Evolutionary conservation across 37 sponge, comb jelly and placozoan species (phyloP).

Genomic region (Spongilla lacustris): DNA sequence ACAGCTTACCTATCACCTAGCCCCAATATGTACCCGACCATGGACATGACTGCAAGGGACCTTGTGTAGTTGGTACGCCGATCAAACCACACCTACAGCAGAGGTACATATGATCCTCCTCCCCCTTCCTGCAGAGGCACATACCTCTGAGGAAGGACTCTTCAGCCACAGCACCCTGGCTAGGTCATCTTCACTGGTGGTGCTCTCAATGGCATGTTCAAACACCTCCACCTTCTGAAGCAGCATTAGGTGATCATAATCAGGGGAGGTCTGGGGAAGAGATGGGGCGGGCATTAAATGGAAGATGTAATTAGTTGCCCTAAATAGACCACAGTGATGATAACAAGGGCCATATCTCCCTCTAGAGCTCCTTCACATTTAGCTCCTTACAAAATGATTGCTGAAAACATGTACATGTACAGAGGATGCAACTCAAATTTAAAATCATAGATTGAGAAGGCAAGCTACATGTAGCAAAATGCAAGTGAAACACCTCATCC

Average conservation of each 20-base stretch:
- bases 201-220: constrained; percentile 90
- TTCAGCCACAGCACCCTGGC: constrained; percentile 96
- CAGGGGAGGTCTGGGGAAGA: constrained; percentile 72
- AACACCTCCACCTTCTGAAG: constrained; percentile 99
- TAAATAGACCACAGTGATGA: too few relatives aligned
- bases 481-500: too few relatives aligned
- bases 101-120: background rate
- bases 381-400: too few relatives aligned
- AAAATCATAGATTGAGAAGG: too few relatives aligned
- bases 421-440: too few relatives aligned
- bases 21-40: constrained; percentile 97
- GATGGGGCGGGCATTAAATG: too few relatives aligned
- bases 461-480: too few relatives aligned
- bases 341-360: too few relatives aligned
- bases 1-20: constrained; percentile 83
- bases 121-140: too few relatives aligned
- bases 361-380: too few relatives aligned
- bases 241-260: constrained; percentile 95
- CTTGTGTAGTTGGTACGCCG: constrained; percentile 96
- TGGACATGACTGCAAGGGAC: constrained; percentile 97
- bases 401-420: too few relatives aligned
- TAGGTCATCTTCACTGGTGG: constrained; percentile 91
- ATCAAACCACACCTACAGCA: constrained; percentile 96
- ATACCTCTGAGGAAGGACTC: constrained; percentile 95
- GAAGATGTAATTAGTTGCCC: too few relatives aligned